These are phyloP conservation scores for Psittacula echo DNA, from an alignment of 2,797 vertebrate genomes.

Conservation along the genomic window DNA sequence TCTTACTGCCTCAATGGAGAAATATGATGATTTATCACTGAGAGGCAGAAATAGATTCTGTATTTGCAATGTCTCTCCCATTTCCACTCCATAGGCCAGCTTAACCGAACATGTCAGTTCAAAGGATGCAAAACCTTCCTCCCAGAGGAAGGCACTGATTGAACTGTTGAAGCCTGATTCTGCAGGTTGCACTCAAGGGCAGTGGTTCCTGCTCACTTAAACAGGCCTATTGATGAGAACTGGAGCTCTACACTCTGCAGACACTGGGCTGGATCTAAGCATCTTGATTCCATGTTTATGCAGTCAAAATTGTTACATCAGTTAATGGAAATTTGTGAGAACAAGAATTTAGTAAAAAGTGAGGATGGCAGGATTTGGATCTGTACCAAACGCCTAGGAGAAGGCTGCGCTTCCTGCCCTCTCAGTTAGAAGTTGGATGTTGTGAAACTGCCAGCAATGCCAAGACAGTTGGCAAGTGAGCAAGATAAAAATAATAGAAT, in stretches of 20 bases:
- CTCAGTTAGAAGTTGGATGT: constrained; percentile 37
- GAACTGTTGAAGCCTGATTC: background rate
- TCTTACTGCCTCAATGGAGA: background rate
- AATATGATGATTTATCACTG: constrained; percentile 4
- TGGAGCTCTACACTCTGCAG: background rate
- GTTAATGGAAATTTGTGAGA: constrained; percentile 48
- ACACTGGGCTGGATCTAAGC: constrained; percentile 5
- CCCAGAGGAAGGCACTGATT: background rate
- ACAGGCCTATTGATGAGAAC: background rate
- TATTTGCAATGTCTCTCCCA: background rate
- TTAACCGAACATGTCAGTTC: background rate
- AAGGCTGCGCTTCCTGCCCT: constrained; percentile 41
- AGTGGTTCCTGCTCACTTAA: background rate
- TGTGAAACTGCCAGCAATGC: constrained; percentile 23
- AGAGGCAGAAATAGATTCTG: constrained; percentile 3
- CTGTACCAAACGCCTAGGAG: background rate
- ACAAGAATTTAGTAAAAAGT: constrained; percentile 40
- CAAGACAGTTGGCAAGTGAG: constrained; percentile 54
- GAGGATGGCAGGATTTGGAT: constrained; percentile 41
- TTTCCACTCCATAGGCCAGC: background rate
- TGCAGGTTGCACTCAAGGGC: background rate
- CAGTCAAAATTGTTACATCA: constrained; percentile 31
- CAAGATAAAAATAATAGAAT: constrained; percentile 53
- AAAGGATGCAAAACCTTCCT: background rate
- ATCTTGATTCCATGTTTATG: background rate